phyloP scores from a whole-genome alignment of 1,140 invertebrate species.

The Leptinotarsa undecemlineata region DNA sequence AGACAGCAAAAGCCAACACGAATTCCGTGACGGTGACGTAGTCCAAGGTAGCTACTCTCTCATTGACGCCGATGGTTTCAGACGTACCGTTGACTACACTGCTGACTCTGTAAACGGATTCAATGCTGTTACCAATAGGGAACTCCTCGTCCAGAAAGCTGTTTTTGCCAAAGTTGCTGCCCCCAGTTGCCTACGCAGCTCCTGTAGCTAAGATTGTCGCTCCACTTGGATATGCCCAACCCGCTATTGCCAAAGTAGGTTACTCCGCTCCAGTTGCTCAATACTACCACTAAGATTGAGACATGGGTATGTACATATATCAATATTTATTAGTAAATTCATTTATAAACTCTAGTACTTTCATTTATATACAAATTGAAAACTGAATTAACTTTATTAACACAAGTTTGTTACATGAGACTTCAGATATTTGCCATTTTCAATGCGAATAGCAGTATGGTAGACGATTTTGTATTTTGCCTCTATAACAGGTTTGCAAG shows the following conservation, averaged over 20 bases:
- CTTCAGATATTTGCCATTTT: too few relatives aligned
- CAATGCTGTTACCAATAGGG: slow-evolving; percentile 57
- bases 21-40: slow-evolving; percentile 64
- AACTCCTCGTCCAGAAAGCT: slow-evolving; percentile 44
- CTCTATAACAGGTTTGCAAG: too few relatives aligned
- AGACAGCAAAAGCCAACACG: slow-evolving; percentile 63
- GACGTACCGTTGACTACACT: slow-evolving; percentile 65
- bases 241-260: slow-evolving; percentile 15
- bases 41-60: slow-evolving; percentile 68
- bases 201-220: neutral
- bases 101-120: slow-evolving; percentile 62
- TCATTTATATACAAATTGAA: too few relatives aligned
- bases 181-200: slow-evolving; percentile 39
- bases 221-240: slow-evolving; percentile 22
- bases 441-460: too few relatives aligned
- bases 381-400: too few relatives aligned
- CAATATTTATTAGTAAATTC: slow-evolving; percentile 8
- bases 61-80: slow-evolving; percentile 67
- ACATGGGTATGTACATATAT: slow-evolving; percentile 17
- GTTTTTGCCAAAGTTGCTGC: slow-evolving; percentile 31
- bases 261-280: slow-evolving; percentile 28
- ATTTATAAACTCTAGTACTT: neutral
- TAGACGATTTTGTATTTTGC: too few relatives aligned
- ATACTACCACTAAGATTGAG: neutral
- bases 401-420: too few relatives aligned